These are phyloP conservation scores for Carassius auratus DNA, from an alignment of 2,113 vertebrate species.

Conservation along the genomic window DNA sequence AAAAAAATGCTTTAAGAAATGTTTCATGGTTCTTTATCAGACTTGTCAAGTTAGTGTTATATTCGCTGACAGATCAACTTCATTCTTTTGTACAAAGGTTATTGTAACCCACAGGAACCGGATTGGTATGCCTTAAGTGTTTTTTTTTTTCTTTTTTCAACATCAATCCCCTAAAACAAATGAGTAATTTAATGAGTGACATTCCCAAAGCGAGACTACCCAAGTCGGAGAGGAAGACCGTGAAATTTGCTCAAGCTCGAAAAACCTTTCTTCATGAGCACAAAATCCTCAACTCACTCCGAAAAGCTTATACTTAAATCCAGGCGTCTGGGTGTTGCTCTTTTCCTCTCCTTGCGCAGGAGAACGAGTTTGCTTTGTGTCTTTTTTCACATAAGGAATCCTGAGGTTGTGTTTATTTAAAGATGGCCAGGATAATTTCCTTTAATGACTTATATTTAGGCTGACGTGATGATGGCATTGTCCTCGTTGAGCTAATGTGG, in stretches of 20 bases:
- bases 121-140: too few relatives aligned
- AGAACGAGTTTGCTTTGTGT: background rate
- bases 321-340: background rate
- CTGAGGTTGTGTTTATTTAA: background rate
- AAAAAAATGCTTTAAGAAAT: background rate
- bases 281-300: background rate
- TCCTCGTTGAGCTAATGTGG: slow-evolving; percentile 69
- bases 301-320: background rate
- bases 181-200: background rate
- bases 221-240: background rate
- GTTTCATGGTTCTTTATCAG: background rate
- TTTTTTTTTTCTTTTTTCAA: background rate
- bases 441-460: slow-evolving; percentile 69
- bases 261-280: slow-evolving; percentile 20
- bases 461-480: slow-evolving; percentile 72
- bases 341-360: background rate
- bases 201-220: background rate
- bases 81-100: background rate
- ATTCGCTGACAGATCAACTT: background rate
- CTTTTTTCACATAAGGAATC: background rate
- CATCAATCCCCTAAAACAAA: background rate
- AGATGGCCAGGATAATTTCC: slow-evolving; percentile 34
- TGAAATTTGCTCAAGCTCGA: background rate
- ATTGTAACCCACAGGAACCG: background rate
- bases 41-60: background rate